phyloP scores from a whole-genome alignment of 2,888 invertebrate genomes.

The Heliconius aoede region DNA sequence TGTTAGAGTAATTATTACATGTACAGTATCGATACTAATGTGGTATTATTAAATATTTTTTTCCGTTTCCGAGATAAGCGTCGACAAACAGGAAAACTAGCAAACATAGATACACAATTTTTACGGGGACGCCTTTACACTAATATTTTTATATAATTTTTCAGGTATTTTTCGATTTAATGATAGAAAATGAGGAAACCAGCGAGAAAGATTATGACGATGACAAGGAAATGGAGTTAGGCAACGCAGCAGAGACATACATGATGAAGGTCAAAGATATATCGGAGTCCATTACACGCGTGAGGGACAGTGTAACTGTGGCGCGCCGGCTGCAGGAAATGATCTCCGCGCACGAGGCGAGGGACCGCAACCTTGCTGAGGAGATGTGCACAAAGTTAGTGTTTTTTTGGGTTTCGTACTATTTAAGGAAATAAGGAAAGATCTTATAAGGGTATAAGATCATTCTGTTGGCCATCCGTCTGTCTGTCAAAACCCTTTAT shows the following conservation, averaged over 20 bases:
- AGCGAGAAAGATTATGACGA: conserved; percentile 79
- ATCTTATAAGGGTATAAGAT: no score
- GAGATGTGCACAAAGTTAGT: conserved; percentile 84
- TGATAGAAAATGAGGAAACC: conserved; percentile 85
- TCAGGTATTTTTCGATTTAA: conserved; percentile 89
- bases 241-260: conserved; percentile 68
- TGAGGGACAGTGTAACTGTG: conserved; percentile 84
- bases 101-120: no score
- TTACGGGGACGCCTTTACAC: no score
- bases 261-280: conserved; percentile 84
- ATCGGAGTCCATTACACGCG: conserved; percentile 85
- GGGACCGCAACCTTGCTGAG: conserved; percentile 92
- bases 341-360: conserved; percentile 85
- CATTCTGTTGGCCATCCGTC: no score
- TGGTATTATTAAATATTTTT: no score
- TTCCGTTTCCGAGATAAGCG: no score
- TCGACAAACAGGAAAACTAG: no score
- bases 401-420: no score
- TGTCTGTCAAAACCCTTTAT: no score
- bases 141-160: conserved; percentile 42
- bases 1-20: no score
- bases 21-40: no score
- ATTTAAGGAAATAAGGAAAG: no score
- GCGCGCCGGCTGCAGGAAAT: conserved; percentile 87
- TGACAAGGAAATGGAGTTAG: conserved; percentile 76